Evolutionary conservation across 2,797 vertebrate species (phyloP), one percentile per base, ranked within the genome.

Genomic region (Enteromius fasciolatus): DNA sequence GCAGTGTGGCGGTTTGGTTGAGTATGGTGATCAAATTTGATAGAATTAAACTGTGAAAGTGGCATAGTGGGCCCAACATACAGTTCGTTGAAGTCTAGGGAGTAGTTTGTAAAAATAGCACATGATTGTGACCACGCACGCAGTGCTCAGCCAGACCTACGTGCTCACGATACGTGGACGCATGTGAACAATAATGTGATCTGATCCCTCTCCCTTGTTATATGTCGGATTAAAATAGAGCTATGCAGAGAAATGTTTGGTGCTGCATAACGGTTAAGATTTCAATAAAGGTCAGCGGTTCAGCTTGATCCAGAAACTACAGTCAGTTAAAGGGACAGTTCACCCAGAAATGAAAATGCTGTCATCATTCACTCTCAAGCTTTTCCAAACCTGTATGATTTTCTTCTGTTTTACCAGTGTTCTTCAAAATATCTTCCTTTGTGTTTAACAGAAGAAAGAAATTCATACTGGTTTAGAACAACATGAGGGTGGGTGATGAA

Each of bases 71-170:
- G 14, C 4, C 44, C 23, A 67, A 57, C 36, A 41, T 57, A 18
- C 66, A 36, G 61, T 46, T 36, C 14, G 68, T 52, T 15, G n/a
- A 31, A 67, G 1, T n/a, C 1, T 44, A 20, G 33, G 50, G 50
- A 69, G 23, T n/a, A 80, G 78, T 81, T 74, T 74, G 44, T 63
- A 64, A 81, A 73, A 81, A 74, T 74, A 50, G 28, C 28, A 36
- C 39, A 15, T 70, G 25, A 23, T 69, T 44, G 17, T 41, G 64
- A 54, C 48, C 14, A 18, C 7, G 25, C 18, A 77, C 9, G n/a
- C 75, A 33, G 28, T 61, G 36, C 39, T 46, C 39, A 76, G n/a
- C 54, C 36, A 63, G 15, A 17, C 75, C 39, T 46, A 20, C 25
- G 36, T 66, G 77, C n/a, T 41, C 1, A 9, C 0, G 23, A 78